Evolutionary conservation across 2,113 vertebrate genomes (phyloP).

Genomic region (Haliaeetus leucogaster): DNA sequence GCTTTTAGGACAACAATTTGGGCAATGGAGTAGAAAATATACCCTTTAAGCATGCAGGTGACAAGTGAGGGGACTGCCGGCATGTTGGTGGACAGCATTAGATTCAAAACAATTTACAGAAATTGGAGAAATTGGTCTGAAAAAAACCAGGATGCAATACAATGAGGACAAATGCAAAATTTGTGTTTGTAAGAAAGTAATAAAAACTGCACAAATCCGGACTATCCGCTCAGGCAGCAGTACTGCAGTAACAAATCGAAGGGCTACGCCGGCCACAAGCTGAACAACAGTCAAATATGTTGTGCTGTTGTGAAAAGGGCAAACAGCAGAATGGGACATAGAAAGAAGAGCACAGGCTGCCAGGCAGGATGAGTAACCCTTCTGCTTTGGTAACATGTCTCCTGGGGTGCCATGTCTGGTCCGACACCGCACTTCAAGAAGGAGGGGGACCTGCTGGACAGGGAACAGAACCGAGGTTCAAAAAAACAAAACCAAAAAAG

Average conservation of each 20-base stretch:
- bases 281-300: neutral
- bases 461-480: neutral
- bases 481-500: neutral
- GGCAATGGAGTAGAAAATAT: conserved; percentile 24
- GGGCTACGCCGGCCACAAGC: neutral
- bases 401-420: neutral
- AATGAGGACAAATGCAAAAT: neutral
- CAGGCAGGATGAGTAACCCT: neutral
- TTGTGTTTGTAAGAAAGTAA: neutral
- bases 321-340: neutral
- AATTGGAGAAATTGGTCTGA: conserved; percentile 15
- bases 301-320: neutral
- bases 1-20: neutral
- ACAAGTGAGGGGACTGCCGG: neutral
- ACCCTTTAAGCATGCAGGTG: neutral
- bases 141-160: neutral
- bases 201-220: neutral
- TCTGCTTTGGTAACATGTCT: neutral
- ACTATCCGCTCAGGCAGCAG: neutral
- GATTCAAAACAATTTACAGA: conserved; percentile 1
- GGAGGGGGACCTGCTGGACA: neutral
- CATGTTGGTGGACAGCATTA: neutral
- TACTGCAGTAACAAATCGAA: neutral
- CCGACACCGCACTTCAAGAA: neutral
- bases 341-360: neutral